Base-by-base conservation (phyloP, 2,797 vertebrate species). In the Periophthalmus magnuspinnatus region DNA sequence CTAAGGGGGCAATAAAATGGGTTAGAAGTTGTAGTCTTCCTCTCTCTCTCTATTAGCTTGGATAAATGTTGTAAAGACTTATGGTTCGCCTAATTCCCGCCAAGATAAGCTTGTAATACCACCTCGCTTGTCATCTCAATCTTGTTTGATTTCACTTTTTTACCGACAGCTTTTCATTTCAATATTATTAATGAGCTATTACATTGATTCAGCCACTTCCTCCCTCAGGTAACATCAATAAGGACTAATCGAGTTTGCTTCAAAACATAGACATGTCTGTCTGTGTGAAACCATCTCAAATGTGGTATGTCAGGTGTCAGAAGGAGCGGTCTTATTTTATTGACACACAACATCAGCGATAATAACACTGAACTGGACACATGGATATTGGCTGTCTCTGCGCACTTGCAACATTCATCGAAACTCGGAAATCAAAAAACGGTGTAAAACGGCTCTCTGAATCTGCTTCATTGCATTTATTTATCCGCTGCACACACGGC, bases 391-490 rank as follows among this genome's bases (percentile, higher is more conserved):
- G 71, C 56, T 61, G 62, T 80, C 74, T 77, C 75, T 76, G 72
- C 64, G 61, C 63, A 69, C 60, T 65, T 38, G 13, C n/a, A 33
- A 38, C 48, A 36, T 55, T 54, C 64, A 67, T 28, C 19, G 48
- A 47, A 61, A 19, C 45, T 65, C 21, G 33, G 65, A 60, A 56
- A 32, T 45, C 50, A 67, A 69, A 41, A 76, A 69, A 66, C 34
- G 54, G 69, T 75, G 76, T 78, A 55, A 74, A 69, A 75, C 78
- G 66, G 74, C 57, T 54, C 28, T 82, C 77, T 84, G 72, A 83
- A 62, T 79, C 82, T 76, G 77, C 36, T 61, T 38, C 69, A 41
- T 88, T 84, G 84, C 81, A 82, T 88, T 86, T 81, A 81, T 81
- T 82, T 86, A 90, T 89, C 81, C 80, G 86, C 87, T 87, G 2